Conservation (phyloP, 2,888 invertebrate species). For the Drosophila leonis region DNA sequence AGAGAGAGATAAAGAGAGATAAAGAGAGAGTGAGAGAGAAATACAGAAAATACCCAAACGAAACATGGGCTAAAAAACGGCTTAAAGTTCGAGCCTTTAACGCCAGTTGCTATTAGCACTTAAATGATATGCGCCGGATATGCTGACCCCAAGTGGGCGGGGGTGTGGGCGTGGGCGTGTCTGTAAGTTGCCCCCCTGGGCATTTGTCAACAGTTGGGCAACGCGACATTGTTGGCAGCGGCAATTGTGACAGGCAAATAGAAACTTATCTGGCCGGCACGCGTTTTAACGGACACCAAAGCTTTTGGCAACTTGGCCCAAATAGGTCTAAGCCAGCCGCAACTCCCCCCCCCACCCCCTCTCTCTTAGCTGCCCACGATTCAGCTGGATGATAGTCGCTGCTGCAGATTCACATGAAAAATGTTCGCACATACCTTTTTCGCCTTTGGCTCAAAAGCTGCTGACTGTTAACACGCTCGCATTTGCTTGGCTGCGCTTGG, state of each 20-base stretch:
- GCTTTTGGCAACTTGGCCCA: constrained; percentile 32
- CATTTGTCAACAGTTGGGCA: constrained; percentile 70
- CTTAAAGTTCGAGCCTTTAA: constrained; percentile 33
- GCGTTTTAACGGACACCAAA: constrained; percentile 57
- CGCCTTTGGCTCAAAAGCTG: constrained; percentile 70
- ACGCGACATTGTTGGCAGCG: constrained; percentile 36
- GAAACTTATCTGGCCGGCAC: constrained; percentile 69
- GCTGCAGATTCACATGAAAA: constrained; percentile 63
- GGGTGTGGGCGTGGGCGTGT: neutral
- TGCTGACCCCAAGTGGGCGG: neutral
- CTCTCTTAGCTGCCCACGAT: neutral
- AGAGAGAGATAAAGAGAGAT: neutral
- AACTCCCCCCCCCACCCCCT: neutral
- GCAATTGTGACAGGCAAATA: constrained; percentile 65
- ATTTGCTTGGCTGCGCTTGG: constrained; percentile 16
- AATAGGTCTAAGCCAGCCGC: constrained; percentile 3
- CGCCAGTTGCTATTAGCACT: constrained; percentile 10
- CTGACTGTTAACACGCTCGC: constrained; percentile 70
- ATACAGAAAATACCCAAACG: neutral
- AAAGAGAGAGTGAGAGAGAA: neutral
- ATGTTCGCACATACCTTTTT: constrained; percentile 71
- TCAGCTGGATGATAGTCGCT: constrained; percentile 38
- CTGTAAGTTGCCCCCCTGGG: constrained; percentile 54
- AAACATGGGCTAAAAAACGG: neutral
- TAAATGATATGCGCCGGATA: constrained; percentile 40